Base-by-base conservation (phyloP, 2,888 invertebrate genomes). In the Brenthis hecate region DNA sequence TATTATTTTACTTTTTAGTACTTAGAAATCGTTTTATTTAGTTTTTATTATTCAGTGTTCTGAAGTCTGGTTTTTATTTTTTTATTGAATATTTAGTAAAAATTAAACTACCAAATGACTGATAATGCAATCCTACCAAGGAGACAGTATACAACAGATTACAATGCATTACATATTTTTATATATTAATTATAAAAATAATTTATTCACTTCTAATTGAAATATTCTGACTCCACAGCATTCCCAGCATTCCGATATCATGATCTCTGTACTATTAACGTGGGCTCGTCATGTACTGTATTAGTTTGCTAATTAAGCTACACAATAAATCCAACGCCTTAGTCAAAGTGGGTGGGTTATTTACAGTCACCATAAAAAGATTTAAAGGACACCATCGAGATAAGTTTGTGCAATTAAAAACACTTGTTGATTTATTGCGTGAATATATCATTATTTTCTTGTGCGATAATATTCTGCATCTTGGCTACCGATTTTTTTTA, bases 351-450 rank as follows among this genome's bases (percentile, higher is more conserved):
- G 88, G 88, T 76, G 84, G 11, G 77, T 81, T 80, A 88, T 86
- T 89, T 89, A 90, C 85, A 78, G 73, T 73, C 71, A 72, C 85
- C 85, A 85, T 88, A 87, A 87, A 88, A 84, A 85, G 81, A 81
- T 80, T 83, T 81, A 85, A 85, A 86, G 83, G 83, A 82, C 80
- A 73, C 78, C 78, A 80, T 80, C 75, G 76, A 76, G 82, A 84
- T 83, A 81, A 77, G 76, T 76, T 76, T 73, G 69, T 66, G 73
- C 79, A 84, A 85, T 85, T 83, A 84, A 75, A 69, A 69, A 69
- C 68, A 65, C 73, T 70, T 70, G 76, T 75, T 72, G 70, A 76
- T 77, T 75, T 72, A 70, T 72, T 72, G 72, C 72, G 70, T 71
- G 62, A 72, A 72, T 72, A 11, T 2, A 43, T 43, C 36, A 43